These are phyloP conservation scores for Bruchidius siliquastri DNA, from an alignment of 2,888 invertebrate species.

Conservation along the genomic window DNA sequence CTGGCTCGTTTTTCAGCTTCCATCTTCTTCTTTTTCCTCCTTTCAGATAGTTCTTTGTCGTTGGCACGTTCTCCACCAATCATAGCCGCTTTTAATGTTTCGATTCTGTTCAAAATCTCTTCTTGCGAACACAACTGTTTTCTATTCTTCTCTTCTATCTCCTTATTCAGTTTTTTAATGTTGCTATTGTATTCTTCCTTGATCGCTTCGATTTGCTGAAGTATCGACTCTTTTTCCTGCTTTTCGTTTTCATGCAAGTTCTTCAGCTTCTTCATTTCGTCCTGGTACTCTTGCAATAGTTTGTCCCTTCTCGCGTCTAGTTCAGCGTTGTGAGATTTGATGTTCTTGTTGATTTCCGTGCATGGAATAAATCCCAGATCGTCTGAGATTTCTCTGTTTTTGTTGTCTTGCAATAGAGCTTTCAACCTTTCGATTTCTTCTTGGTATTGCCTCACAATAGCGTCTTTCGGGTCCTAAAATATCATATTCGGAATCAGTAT, in stretches of 20 bases:
- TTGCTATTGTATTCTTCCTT: slow-evolving; percentile 56
- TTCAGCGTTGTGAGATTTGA: slow-evolving; percentile 20
- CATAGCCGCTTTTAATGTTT: slow-evolving; percentile 65
- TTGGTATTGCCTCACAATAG: slow-evolving; percentile 78
- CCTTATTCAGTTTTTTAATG: slow-evolving; percentile 56
- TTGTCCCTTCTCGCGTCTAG: slow-evolving; percentile 39
- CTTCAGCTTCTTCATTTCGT: slow-evolving; percentile 49
- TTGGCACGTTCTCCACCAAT: slow-evolving; percentile 75
- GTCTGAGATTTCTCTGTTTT: slow-evolving; percentile 30
- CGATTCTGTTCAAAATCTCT: slow-evolving; percentile 43
- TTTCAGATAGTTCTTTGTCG: slow-evolving; percentile 67
- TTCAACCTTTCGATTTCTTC: slow-evolving; percentile 74
- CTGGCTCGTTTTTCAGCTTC: slow-evolving; percentile 61
- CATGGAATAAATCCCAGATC: slow-evolving; percentile 26
- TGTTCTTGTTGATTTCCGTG: slow-evolving; percentile 27
- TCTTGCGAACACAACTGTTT: slow-evolving; percentile 40
- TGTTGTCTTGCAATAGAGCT: slow-evolving; percentile 48
- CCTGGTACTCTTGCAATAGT: slow-evolving; percentile 52
- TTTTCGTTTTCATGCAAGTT: slow-evolving; percentile 44
- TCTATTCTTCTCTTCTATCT: slow-evolving; percentile 56
- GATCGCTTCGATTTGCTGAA: slow-evolving; percentile 49
- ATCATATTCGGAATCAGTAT: too few relatives aligned
- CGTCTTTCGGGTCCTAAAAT: slow-evolving; percentile 75
- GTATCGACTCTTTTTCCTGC: slow-evolving; percentile 42
- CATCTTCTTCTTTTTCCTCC: slow-evolving; percentile 60